Evolutionary conservation across 2,797 vertebrate species (phyloP).

Genomic region (Siniperca scherzeri): DNA sequence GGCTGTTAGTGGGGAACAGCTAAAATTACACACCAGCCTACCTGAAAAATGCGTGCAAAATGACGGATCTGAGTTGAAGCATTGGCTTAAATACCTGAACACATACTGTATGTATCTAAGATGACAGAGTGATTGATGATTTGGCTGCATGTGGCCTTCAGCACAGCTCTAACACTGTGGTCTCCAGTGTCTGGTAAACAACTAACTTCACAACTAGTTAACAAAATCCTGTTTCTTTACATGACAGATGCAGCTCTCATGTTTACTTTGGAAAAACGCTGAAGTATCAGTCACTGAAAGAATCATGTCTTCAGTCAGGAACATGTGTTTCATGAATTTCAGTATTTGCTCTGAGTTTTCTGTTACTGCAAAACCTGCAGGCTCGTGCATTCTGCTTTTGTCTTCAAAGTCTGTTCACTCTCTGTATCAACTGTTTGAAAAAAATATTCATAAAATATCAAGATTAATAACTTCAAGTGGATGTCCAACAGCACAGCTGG

Average conservation of each 20-base stretch:
- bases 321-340: neutral
- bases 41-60: constrained; percentile 38
- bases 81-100: constrained; percentile 35
- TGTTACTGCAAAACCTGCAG: constrained; percentile 4
- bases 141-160: constrained; percentile 24
- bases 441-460: constrained; percentile 16
- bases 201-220: constrained; percentile 64
- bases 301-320: constrained; percentile 8
- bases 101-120: constrained; percentile 18
- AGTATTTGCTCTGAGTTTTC: neutral
- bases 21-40: constrained; percentile 54
- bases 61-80: constrained; percentile 19
- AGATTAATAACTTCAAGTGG: constrained; percentile 26
- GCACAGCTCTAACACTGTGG: constrained; percentile 4
- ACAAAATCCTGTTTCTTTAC: constrained; percentile 41
- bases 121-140: constrained; percentile 56
- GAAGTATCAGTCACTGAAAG: constrained; percentile 8
- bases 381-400: neutral
- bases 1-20: constrained; percentile 30
- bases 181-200: constrained; percentile 51
- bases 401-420: constrained; percentile 2
- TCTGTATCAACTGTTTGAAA: constrained; percentile 17
- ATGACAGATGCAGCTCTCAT: constrained; percentile 10
- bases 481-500: constrained; percentile 27
- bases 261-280: constrained; percentile 31